phyloP scores from a whole-genome alignment of 2,888 invertebrate species.

The Rhagium mordax region DNA sequence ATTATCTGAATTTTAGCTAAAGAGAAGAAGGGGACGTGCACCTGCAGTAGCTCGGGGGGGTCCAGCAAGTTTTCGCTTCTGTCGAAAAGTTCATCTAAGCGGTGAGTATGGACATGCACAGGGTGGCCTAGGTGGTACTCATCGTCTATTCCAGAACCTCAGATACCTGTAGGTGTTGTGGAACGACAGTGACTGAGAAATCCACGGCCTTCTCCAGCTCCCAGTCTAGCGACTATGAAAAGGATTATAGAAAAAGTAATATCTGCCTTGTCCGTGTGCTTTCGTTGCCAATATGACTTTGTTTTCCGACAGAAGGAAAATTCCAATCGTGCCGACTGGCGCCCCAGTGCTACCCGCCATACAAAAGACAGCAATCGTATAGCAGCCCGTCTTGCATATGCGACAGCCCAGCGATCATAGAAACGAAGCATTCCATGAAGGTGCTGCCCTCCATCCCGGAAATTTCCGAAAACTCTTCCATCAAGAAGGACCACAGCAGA shows the following conservation, averaged over 20 bases:
- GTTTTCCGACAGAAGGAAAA: neutral
- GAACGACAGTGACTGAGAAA: constrained; percentile 37
- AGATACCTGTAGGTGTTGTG: constrained; percentile 44
- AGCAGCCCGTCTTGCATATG: constrained; percentile 27
- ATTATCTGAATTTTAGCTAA: constrained; percentile 4
- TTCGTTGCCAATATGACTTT: too few relatives aligned
- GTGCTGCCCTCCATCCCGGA: constrained; percentile 56
- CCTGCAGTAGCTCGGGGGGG: neutral
- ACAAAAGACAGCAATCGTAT: neutral
- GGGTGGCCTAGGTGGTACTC: too few relatives aligned
- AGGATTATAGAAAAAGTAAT: neutral
- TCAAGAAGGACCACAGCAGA: constrained; percentile 19
- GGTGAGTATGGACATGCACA: neutral
- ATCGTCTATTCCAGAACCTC: neutral
- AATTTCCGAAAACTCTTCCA: constrained; percentile 53
- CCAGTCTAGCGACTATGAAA: constrained; percentile 44
- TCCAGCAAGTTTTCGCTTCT: neutral
- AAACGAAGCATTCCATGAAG: constrained; percentile 55
- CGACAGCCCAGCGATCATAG: constrained; percentile 53
- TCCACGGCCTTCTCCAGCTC: constrained; percentile 30
- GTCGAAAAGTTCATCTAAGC: constrained; percentile 27
- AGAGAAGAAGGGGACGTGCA: constrained; percentile 4
- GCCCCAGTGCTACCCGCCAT: neutral
- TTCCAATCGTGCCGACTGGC: neutral
- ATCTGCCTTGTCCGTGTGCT: neutral